A percentile compares a stretch with the other conserved stretches of the same genome.
phyloP scores from a whole-genome alignment of 2,797 vertebrate species.

The Chromobotia macracanthus region DNA sequence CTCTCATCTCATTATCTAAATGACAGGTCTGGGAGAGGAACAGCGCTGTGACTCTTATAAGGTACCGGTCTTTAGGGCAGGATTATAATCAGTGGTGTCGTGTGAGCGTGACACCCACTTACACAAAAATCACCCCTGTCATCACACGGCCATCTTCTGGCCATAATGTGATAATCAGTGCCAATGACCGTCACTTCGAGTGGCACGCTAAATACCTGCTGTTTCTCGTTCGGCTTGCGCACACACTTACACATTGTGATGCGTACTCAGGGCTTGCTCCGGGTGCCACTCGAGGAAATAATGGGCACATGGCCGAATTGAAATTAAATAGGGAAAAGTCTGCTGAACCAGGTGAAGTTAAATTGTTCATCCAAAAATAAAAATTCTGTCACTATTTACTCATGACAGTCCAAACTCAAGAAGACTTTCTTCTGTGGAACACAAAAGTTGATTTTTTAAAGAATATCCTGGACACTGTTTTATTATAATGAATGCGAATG shows the following conservation, averaged over 20 bases:
- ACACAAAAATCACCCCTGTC: constrained; percentile 35
- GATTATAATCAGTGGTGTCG: constrained; percentile 51
- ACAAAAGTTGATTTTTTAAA: not conserved
- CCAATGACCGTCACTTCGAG: constrained; percentile 28
- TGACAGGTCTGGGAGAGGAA: constrained; percentile 50
- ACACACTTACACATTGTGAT: constrained; percentile 1
- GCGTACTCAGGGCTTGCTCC: constrained; percentile 31
- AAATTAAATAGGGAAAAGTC: constrained; percentile 1
- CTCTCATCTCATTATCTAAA: constrained; percentile 55
- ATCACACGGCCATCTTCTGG: constrained; percentile 29
- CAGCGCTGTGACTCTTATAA: constrained; percentile 36
- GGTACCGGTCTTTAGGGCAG: constrained; percentile 37
- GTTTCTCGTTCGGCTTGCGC: constrained; percentile 4
- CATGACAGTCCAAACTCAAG: not conserved
- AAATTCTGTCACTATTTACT: not conserved
- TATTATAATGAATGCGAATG: not conserved
- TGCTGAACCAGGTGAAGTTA: not conserved
- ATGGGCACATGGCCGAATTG: constrained; percentile 42
- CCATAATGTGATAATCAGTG: constrained; percentile 38
- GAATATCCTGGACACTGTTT: not conserved
- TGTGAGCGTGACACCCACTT: constrained; percentile 12
- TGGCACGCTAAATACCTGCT: constrained; percentile 26
- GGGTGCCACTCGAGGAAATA: constrained; percentile 38
- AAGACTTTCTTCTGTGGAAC: not conserved
- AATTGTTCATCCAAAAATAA: not conserved